phyloP scores from a whole-genome alignment of 2,113 vertebrate species.

The Burhinus oedicnemus region DNA sequence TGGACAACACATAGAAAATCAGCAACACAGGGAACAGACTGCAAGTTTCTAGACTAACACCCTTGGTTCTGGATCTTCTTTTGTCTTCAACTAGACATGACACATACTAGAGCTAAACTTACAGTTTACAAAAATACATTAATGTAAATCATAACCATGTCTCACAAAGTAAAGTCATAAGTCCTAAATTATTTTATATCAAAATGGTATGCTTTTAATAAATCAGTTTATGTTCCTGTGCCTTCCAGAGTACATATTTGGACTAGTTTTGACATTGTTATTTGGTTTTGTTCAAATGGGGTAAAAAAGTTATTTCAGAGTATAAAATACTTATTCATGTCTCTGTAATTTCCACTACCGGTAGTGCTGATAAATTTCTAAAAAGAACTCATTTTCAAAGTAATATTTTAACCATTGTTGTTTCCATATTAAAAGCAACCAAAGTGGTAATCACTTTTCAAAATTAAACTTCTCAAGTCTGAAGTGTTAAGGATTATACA shows the following conservation, averaged over 20 bases:
- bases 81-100: neutral
- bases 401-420: neutral
- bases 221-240: neutral
- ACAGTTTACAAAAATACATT: neutral
- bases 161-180: neutral
- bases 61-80: neutral
- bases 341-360: neutral
- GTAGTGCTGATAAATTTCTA: neutral
- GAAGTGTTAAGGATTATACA: conserved; percentile 10
- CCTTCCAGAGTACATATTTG: neutral
- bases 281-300: neutral
- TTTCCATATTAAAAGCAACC: neutral
- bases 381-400: neutral
- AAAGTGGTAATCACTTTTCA: neutral
- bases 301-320: neutral
- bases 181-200: neutral
- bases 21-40: neutral
- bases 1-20: neutral
- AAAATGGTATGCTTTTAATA: neutral
- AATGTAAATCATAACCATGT: neutral
- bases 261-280: neutral
- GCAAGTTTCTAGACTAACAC: neutral
- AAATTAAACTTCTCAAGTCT: conserved; percentile 11
- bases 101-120: neutral
- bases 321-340: neutral